Evolutionary conservation across 1,140 invertebrate species (phyloP).

Genomic region (Nephotettix cincticeps): DNA sequence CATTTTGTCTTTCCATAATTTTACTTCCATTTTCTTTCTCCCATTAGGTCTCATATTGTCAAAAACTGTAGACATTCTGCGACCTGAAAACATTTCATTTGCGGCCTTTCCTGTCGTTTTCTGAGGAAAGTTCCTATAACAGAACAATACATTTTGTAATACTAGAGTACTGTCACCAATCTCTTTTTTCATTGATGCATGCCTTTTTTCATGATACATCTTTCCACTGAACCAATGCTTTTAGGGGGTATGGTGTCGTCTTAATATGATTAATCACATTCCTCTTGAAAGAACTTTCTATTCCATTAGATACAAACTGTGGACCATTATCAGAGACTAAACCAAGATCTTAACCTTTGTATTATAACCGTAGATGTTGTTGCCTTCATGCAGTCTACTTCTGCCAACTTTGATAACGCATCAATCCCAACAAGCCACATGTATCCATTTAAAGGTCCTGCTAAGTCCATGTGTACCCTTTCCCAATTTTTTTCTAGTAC

Average conservation of each 20-base stretch:
- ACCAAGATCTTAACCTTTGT: not conserved
- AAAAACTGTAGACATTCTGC: not conserved
- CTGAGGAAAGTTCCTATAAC: not conserved
- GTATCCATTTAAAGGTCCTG: not conserved
- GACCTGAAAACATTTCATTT: not conserved
- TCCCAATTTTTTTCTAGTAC: not conserved
- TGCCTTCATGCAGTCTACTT: not conserved
- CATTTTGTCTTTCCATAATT: too few species aligned
- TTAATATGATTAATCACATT: not conserved
- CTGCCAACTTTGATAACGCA: not conserved
- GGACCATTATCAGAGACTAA: too few species aligned
- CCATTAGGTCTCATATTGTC: not conserved
- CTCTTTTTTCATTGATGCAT: not conserved
- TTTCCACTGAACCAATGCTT: not conserved
- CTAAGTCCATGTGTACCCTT: not conserved
- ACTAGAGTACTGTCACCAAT: not conserved
- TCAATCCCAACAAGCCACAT: not conserved
- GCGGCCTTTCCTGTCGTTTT: not conserved
- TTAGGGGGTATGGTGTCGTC: not conserved
- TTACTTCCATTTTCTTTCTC: not conserved
- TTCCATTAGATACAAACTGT: too few species aligned
- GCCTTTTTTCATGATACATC: not conserved
- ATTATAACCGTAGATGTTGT: not conserved
- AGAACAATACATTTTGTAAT: not conserved
- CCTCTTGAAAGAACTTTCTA: too few species aligned